Conservation (phyloP, 2,888 invertebrate genomes). For the Tryphoninae sp. region DNA sequence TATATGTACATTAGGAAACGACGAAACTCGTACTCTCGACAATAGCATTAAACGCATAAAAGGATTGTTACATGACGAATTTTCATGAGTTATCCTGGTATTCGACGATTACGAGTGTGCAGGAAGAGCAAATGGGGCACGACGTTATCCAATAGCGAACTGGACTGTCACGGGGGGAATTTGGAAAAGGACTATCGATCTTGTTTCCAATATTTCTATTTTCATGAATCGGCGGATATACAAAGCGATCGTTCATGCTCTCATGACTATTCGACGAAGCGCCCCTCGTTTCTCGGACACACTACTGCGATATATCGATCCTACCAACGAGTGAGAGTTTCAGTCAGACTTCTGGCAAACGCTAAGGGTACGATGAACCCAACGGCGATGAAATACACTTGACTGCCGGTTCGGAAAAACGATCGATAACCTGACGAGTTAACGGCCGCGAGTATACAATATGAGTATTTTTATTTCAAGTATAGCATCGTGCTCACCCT, state of each 20-base stretch:
- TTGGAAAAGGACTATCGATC: background rate
- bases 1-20: constrained; percentile 6
- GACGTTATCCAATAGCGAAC: background rate
- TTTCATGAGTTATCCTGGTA: background rate
- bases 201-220: constrained; percentile 6
- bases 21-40: background rate
- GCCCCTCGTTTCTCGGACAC: constrained; percentile 40
- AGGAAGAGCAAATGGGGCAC: background rate
- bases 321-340: constrained; percentile 55
- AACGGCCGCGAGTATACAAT: constrained; percentile 39
- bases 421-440: constrained; percentile 59
- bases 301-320: constrained; percentile 59
- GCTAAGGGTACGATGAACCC: constrained; percentile 60
- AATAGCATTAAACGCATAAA: background rate
- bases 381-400: constrained; percentile 50
- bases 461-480: constrained; percentile 1
- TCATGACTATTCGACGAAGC: constrained; percentile 46
- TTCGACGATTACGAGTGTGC: background rate
- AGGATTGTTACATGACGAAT: background rate
- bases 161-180: background rate
- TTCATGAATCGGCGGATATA: constrained; percentile 11
- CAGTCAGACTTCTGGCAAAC: constrained; percentile 49
- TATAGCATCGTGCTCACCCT: background rate
- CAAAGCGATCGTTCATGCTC: background rate
- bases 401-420: constrained; percentile 57